Conservation (phyloP, 2,888 invertebrate genomes). For the Stenodema calcarata region DNA sequence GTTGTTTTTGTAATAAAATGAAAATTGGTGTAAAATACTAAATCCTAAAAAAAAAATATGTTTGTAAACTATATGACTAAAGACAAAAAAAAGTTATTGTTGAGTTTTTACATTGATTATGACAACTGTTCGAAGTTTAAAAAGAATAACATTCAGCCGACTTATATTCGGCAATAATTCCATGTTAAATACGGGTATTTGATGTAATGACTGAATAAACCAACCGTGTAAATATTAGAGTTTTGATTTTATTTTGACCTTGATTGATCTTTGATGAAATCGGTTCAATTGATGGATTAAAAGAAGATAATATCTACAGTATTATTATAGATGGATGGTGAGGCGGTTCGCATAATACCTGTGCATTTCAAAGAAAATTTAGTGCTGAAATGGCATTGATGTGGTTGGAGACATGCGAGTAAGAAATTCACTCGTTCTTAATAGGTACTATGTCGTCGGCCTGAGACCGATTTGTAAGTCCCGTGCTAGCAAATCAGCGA, state of each 20-base stretch:
- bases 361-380: too few species aligned
- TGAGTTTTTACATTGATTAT: conserved; percentile 58
- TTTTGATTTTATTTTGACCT: background rate
- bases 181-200: conserved; percentile 58
- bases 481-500: too few species aligned
- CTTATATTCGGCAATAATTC: conserved; percentile 55
- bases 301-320: too few species aligned
- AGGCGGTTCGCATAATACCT: too few species aligned
- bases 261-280: too few species aligned
- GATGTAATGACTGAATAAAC: conserved; percentile 57
- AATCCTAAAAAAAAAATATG: conserved; percentile 43
- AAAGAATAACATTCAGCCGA: conserved; percentile 53
- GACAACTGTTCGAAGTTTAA: conserved; percentile 54
- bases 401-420: too few species aligned
- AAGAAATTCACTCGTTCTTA: too few species aligned
- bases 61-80: conserved; percentile 50
- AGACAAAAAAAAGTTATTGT: conserved; percentile 55
- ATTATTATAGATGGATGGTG: too few species aligned
- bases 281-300: too few species aligned
- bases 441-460: too few species aligned
- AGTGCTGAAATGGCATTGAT: too few species aligned
- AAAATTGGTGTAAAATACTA: conserved; percentile 49
- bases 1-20: conserved; percentile 54
- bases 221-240: conserved; percentile 53
- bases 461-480: too few species aligned